Base-by-base conservation (phyloP, 2,113 vertebrate species). In the Egretta garzetta region DNA sequence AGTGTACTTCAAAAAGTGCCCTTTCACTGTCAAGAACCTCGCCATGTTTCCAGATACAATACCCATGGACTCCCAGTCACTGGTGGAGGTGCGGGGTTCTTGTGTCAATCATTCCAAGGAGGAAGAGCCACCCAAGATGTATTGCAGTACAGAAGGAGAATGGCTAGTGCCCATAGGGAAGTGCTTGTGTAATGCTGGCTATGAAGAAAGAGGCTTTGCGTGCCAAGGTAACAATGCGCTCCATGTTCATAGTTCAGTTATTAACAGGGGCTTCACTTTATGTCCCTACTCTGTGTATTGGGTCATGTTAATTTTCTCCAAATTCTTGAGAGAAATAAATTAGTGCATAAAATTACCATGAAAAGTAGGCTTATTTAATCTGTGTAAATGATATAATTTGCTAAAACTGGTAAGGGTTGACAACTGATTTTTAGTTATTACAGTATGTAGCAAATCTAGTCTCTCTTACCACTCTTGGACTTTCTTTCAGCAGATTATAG, bases 101-200 rank as follows among this genome's bases (percentile, higher is more conserved):
- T 99, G 99, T 88, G 99, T 99, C 98, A 99, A 99, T 97, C 98
- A 99, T 97, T 99, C 99, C 91, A 99, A 99, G 98, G 99, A 99
- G 96, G 99, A 99, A 95, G 99, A 99, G 67, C 98, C 99, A 28
- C 99, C 99, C 63, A 99, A 99, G 98, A 99, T 99, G 99, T 99
- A 99, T 98, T 99, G 99, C 98, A 99, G 99, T 96, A 99, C 99
- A 3, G 99, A 99, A 87, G 99, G 99, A 8, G 99, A 99, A 97
- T 99, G 99, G 99, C 99, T 99, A 8, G 99, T 99, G 75, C 99
- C 99, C 74, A 99, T 99, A 64, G 99, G 99, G 95, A 99, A 99
- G 98, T 99, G 99, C 92, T 98, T 99, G 41, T 99, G 99, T 96
- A 99, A 99, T 90, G 98, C 99, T 19, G 99, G 99, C 58, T 99